phyloP scores from a whole-genome alignment of 2,797 vertebrate species.

The Acanthurus tractus region DNA sequence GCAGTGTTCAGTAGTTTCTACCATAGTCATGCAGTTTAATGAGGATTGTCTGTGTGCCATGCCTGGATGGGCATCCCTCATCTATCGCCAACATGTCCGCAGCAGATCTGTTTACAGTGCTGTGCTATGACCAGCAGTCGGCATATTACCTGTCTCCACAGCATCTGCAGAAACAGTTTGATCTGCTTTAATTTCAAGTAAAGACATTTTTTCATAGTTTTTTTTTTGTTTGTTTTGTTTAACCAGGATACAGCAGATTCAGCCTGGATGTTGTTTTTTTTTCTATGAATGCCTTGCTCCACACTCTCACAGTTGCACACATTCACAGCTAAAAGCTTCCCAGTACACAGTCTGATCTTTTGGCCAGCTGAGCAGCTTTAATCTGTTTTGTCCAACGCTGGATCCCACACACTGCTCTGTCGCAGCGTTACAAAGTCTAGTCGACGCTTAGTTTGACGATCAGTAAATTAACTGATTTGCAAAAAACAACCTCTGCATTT shows the following conservation, averaged over 20 bases:
- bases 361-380: conserved; percentile 62
- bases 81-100: conserved; percentile 2
- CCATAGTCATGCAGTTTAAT: background rate
- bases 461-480: conserved; percentile 47
- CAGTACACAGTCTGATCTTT: conserved; percentile 62
- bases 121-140: conserved; percentile 14
- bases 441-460: conserved; percentile 54
- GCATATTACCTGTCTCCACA: background rate
- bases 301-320: conserved; percentile 56
- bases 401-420: conserved; percentile 59
- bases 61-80: background rate
- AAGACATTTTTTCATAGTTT: background rate
- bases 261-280: conserved; percentile 3
- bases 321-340: conserved; percentile 65
- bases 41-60: conserved; percentile 11
- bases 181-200: conserved; percentile 30
- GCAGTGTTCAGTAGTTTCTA: background rate
- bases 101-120: conserved; percentile 18
- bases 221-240: conserved; percentile 24
- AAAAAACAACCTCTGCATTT: conserved; percentile 20
- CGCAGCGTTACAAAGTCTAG: conserved; percentile 40
- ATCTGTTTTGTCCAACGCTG: conserved; percentile 68
- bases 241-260: conserved; percentile 13
- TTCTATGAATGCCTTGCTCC: conserved; percentile 29
- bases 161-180: conserved; percentile 7